Percentiles rank a stretch among this genome's conserved stretches.
Conservation (phyloP, 2,113 vertebrate genomes). For the Thamnaconus septentrionalis region DNA sequence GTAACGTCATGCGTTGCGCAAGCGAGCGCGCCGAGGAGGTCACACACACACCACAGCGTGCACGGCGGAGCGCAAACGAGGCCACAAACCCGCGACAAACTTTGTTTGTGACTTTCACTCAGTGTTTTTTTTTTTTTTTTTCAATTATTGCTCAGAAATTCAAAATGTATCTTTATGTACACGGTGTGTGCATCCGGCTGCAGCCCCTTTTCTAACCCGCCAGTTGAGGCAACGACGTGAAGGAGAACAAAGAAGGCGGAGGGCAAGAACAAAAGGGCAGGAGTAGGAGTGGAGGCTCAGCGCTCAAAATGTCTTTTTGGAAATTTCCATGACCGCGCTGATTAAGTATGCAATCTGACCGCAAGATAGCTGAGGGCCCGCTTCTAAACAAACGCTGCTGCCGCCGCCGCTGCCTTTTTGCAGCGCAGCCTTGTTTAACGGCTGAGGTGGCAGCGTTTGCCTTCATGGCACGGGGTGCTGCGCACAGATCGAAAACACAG, state of each 20-base stretch:
- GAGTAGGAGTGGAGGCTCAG: conserved; percentile 28
- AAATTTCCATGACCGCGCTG: conserved; percentile 77
- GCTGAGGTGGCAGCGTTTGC: conserved; percentile 69
- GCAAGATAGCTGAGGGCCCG: conserved; percentile 62
- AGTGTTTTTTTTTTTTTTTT: no score
- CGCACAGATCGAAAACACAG: conserved; percentile 59
- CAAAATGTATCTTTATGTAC: no score
- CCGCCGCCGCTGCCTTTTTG: conserved; percentile 20
- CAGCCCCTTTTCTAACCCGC: no score
- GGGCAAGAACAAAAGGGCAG: conserved; percentile 40
- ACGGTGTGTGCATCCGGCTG: no score
- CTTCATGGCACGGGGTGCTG: conserved; percentile 55
- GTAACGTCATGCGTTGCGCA: no score
- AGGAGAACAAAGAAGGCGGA: conserved; percentile 12
- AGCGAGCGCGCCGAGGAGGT: no score
- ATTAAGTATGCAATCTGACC: conserved; percentile 77
- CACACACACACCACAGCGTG: no score
- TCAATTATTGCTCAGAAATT: no score
- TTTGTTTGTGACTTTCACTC: no score
- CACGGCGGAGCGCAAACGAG: no score
- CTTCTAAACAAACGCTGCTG: conserved; percentile 70
- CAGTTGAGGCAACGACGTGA: no score
- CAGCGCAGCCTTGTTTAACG: conserved; percentile 65
- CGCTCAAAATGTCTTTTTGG: conserved; percentile 51
- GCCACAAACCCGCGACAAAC: no score